Evolutionary conservation across 2,113 vertebrate genomes (phyloP).

Genomic region (Taurulus bubalis): DNA sequence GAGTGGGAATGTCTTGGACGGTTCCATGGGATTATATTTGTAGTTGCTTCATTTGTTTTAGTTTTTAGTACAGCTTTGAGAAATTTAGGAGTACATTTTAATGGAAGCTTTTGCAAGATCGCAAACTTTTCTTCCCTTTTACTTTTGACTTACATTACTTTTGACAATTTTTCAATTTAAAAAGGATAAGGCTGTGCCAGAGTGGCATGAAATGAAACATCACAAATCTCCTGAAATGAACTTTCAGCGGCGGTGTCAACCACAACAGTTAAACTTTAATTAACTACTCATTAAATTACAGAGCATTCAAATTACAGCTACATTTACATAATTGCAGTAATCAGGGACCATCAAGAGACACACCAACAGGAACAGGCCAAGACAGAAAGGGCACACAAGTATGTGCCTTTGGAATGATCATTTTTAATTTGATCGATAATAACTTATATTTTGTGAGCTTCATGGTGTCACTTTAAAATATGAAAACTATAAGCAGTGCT

Average conservation of each 20-base stretch:
- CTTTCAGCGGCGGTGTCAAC: not conserved
- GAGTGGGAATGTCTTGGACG: not conserved
- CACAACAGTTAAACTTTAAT: conserved; percentile 13
- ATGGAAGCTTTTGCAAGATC: not conserved
- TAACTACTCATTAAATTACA: conserved; percentile 16
- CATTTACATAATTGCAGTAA: conserved; percentile 20
- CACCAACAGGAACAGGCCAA: not conserved
- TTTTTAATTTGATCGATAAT: not conserved
- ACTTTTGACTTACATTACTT: not conserved
- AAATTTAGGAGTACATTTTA: not conserved
- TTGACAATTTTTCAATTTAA: not conserved
- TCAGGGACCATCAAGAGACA: conserved; percentile 4
- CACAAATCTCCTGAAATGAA: conserved; percentile 5
- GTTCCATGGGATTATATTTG: not conserved
- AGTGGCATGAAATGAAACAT: not conserved
- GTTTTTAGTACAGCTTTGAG: not conserved
- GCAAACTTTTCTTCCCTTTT: not conserved
- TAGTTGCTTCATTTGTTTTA: not conserved
- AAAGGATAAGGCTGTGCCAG: not conserved
- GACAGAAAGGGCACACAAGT: not conserved
- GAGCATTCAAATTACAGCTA: conserved; percentile 17
- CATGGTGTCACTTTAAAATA: not conserved
- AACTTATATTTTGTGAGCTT: not conserved
- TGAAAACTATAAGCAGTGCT: not conserved
- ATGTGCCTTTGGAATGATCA: not conserved